Conservation (phyloP, 2,113 vertebrate genomes). For the Sakesphorus luctuosus region DNA sequence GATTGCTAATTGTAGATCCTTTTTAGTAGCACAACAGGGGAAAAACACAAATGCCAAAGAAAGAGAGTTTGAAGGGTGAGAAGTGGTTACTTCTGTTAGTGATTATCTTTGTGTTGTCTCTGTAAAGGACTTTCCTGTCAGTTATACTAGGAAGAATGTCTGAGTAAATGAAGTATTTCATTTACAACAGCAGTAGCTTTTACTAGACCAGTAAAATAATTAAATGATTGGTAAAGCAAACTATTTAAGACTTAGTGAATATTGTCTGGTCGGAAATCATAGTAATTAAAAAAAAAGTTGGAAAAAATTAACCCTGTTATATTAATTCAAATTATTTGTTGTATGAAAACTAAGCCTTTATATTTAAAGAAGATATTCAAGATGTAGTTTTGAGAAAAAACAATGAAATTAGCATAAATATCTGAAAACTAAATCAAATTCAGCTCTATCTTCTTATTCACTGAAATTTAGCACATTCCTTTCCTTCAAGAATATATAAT, state of each 20-base stretch:
- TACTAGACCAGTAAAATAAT: not conserved
- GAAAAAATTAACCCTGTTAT: not conserved
- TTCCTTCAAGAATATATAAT: not conserved
- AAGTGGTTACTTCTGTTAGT: not conserved
- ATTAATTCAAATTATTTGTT: not conserved
- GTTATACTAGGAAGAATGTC: not conserved
- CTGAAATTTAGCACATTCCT: not conserved
- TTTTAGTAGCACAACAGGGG: not conserved
- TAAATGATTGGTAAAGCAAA: not conserved
- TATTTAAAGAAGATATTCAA: not conserved
- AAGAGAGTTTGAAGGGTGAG: not conserved
- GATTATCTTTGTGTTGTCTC: not conserved
- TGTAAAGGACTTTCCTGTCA: not conserved
- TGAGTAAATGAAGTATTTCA: not conserved
- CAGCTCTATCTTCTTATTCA: not conserved
- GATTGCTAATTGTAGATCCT: not conserved
- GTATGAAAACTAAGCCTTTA: not conserved
- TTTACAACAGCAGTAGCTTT: not conserved
- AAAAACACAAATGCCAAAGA: not conserved
- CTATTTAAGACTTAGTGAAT: not conserved
- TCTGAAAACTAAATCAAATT: not conserved
- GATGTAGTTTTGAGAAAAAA: not conserved
- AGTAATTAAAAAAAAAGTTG: not conserved
- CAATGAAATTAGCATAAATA: not conserved
- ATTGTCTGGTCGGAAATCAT: not conserved